Conservation (phyloP, 2,888 invertebrate species). For the Aphodius granarius region DNA sequence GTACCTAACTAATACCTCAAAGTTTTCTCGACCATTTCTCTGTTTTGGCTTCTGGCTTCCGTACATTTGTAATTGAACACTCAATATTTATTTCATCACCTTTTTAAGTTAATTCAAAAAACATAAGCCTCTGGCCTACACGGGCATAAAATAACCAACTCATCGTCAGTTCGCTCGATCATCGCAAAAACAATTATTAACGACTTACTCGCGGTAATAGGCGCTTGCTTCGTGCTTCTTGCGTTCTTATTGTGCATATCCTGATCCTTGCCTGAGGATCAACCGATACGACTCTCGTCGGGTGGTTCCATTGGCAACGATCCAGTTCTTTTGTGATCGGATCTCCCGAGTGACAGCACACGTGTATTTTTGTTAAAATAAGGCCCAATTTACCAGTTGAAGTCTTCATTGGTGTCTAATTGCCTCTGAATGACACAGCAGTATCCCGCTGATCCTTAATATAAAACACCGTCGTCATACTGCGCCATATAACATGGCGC, state of each 20-base stretch:
- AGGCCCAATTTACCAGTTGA: slow-evolving; percentile 34
- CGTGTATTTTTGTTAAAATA: slow-evolving; percentile 26
- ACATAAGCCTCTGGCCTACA: neutral
- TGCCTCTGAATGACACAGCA: slow-evolving; percentile 37
- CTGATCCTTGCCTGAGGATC: neutral
- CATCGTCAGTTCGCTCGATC: neutral
- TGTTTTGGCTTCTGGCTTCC: no score
- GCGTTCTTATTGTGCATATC: neutral
- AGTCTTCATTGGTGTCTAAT: slow-evolving; percentile 36
- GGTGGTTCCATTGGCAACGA: neutral
- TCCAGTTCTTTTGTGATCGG: slow-evolving; percentile 16
- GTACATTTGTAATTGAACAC: no score
- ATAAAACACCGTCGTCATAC: slow-evolving; percentile 15
- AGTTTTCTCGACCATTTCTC: no score
- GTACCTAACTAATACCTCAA: no score
- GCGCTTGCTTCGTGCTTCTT: neutral
- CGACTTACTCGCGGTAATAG: slow-evolving; percentile 4
- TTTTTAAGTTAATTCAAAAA: no score
- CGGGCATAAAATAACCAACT: neutral
- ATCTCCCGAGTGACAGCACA: slow-evolving; percentile 24
- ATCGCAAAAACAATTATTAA: slow-evolving; percentile 10
- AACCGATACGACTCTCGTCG: neutral
- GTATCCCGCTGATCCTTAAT: slow-evolving; percentile 29
- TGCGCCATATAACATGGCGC: neutral
- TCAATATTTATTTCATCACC: no score